phyloP scores from a whole-genome alignment of 1,140 invertebrate species.

The Aphelenchoides besseyi region DNA sequence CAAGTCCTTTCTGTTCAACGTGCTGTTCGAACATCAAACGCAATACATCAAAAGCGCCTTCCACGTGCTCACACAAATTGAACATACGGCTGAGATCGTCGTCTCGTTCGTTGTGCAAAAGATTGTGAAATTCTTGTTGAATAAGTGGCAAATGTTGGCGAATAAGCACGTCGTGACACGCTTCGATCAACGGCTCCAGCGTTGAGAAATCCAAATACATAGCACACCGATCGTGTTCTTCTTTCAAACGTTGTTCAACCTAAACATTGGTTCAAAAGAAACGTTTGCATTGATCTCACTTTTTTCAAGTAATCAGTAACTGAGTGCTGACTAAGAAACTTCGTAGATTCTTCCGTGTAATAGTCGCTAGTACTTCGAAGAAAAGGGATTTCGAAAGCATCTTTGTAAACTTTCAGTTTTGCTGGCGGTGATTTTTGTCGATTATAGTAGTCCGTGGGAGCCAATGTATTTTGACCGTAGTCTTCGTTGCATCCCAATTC shows the following conservation, averaged over 20 bases:
- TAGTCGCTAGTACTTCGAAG: conserved; percentile 90
- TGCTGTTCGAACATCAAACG: conserved; percentile 83
- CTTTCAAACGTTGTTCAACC: conserved; percentile 83
- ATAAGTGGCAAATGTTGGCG: conserved; percentile 94
- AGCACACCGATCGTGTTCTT: conserved; percentile 86
- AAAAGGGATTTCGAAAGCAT: conserved; percentile 90
- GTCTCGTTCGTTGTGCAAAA: conserved; percentile 89
- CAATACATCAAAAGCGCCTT: conserved; percentile 84
- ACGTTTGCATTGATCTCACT: conserved; percentile 68
- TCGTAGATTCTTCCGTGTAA: conserved; percentile 86
- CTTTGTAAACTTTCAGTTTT: conserved; percentile 86
- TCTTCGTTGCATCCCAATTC: conserved; percentile 78
- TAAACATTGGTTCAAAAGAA: no score
- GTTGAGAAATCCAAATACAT: conserved; percentile 93
- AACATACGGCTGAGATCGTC: conserved; percentile 93
- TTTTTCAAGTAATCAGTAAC: conserved; percentile 99
- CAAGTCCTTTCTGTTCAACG: conserved; percentile 84
- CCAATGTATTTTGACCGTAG: conserved; percentile 70
- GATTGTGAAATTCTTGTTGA: conserved; percentile 84
- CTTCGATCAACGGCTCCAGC: conserved; percentile 75
- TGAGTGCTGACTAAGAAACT: conserved; percentile 74
- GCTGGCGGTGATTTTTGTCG: no score
- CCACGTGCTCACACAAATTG: conserved; percentile 83
- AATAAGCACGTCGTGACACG: conserved; percentile 92
- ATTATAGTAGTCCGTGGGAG: no score